A percentile compares a stretch with the other conserved stretches of the same genome.
These are phyloP conservation scores for Chamaetylas fuelleborni DNA, from an alignment of 2,113 vertebrate genomes.

Conservation along the genomic window DNA sequence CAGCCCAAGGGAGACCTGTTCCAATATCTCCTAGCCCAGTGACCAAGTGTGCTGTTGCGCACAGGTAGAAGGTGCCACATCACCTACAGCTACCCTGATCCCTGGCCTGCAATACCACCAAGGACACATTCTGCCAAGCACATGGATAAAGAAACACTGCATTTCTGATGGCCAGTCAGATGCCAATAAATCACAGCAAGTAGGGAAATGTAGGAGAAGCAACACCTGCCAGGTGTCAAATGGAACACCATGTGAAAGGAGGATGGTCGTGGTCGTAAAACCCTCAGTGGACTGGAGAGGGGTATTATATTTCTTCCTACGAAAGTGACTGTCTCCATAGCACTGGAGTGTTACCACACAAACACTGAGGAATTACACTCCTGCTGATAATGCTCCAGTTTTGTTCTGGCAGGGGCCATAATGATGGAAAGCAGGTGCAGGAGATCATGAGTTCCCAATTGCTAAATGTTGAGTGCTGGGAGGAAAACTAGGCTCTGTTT, in stretches of 20 bases:
- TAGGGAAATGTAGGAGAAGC: background rate
- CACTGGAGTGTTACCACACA: background rate
- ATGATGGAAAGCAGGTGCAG: background rate
- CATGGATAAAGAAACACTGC: background rate
- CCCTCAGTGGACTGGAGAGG: background rate
- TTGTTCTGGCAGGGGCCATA: background rate
- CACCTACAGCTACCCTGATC: background rate
- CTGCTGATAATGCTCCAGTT: background rate
- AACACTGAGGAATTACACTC: background rate
- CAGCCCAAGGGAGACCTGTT: background rate
- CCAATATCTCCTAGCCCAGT: background rate
- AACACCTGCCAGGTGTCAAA: background rate
- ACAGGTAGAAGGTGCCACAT: background rate
- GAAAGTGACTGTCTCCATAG: background rate
- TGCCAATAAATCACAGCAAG: background rate
- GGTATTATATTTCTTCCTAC: background rate
- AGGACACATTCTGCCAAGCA: background rate
- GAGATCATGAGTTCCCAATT: background rate
- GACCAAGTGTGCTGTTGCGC: background rate
- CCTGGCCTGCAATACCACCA: background rate
- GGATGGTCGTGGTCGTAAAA: rapidly evolving
- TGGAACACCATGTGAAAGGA: background rate
- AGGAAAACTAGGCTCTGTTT: background rate
- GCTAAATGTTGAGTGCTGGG: background rate
- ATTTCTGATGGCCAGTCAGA: background rate